Conservation (phyloP, 2,113 vertebrate genomes). For the Elephantulus edwardii region DNA sequence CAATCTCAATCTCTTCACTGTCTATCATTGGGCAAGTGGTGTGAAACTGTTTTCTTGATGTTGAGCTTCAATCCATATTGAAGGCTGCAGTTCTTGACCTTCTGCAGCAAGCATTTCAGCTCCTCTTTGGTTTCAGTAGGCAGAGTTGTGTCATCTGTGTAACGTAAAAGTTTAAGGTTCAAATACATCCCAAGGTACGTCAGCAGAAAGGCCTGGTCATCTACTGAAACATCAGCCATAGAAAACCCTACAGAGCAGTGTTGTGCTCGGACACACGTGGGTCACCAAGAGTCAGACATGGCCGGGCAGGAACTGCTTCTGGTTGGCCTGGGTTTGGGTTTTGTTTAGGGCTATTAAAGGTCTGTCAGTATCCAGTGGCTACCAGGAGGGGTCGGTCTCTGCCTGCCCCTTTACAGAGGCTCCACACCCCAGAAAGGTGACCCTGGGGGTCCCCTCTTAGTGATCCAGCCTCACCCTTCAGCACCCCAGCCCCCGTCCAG, state of each 20-base stretch:
- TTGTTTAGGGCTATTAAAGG: background rate
- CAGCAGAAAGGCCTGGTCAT: background rate
- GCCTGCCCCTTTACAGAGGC: background rate
- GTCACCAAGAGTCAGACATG: background rate
- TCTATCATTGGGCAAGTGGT: too few species aligned
- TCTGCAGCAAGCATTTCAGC: too few species aligned
- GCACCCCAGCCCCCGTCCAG: background rate
- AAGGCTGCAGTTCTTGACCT: too few species aligned
- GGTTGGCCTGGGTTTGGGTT: too few species aligned
- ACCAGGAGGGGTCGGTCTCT: too few species aligned
- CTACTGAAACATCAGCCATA: background rate
- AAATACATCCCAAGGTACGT: background rate
- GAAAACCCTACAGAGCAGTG: background rate
- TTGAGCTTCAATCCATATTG: too few species aligned
- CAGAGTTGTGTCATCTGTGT: too few species aligned
- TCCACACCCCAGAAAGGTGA: background rate
- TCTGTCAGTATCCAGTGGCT: background rate
- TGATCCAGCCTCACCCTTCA: background rate
- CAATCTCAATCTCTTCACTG: too few species aligned
- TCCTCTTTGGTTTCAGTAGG: too few species aligned
- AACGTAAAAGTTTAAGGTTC: background rate
- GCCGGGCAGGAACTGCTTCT: background rate
- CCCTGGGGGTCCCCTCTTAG: background rate
- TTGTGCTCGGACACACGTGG: background rate
- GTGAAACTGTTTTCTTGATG: too few species aligned